Conservation (phyloP, 2,797 vertebrate species). For the Aldrovandia affinis region DNA sequence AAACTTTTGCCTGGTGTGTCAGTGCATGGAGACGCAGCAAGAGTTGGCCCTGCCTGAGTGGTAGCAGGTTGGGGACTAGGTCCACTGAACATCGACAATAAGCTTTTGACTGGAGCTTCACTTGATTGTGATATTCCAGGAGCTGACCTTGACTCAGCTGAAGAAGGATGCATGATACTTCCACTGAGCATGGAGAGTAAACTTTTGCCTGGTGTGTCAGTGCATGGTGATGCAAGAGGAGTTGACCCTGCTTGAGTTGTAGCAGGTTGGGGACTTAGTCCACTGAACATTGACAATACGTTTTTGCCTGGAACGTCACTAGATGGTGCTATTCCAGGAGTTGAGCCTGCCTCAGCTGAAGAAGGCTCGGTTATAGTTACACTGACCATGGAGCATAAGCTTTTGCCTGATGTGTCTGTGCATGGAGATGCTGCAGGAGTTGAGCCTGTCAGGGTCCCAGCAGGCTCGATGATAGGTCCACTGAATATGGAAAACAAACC, state of each 20-base stretch:
- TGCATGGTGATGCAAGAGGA: conserved; percentile 52
- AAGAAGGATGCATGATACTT: not conserved
- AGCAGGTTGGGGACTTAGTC: conserved; percentile 58
- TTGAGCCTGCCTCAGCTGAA: not conserved
- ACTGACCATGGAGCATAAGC: conserved; percentile 22
- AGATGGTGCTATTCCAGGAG: not conserved
- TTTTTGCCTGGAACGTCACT: conserved; percentile 14
- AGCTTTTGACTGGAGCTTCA: conserved; percentile 28
- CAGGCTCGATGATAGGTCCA: conserved; percentile 31
- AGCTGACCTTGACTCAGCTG: conserved; percentile 9
- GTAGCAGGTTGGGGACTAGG: conserved; percentile 31
- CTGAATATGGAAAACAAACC: conserved; percentile 12
- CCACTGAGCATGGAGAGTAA: not conserved
- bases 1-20: conserved; percentile 25
- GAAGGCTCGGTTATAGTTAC: not conserved
- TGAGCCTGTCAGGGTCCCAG: conserved; percentile 7
- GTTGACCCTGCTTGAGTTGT: conserved; percentile 51
- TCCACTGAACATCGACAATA: conserved; percentile 56
- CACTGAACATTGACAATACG: conserved; percentile 60
- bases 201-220: conserved; percentile 29
- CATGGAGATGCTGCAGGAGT: conserved; percentile 21
- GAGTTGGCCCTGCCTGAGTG: conserved; percentile 17
- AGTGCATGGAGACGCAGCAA: conserved; percentile 16
- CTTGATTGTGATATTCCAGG: conserved; percentile 20
- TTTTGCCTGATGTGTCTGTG: conserved; percentile 18